These are phyloP conservation scores for Scaptomyza hsui DNA, from an alignment of 1,140 invertebrate genomes.

Conservation along the genomic window DNA sequence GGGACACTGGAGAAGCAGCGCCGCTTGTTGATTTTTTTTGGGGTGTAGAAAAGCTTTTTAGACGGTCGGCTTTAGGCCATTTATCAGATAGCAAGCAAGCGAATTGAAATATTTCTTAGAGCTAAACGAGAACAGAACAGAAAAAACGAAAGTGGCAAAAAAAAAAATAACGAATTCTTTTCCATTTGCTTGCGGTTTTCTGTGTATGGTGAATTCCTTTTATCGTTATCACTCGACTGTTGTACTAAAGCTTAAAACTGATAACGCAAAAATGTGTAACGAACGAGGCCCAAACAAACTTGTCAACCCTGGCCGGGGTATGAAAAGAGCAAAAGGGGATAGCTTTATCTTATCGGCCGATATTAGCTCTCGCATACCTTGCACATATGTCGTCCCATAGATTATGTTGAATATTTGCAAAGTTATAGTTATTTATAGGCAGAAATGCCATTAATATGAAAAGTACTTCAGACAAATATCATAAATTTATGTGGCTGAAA, in stretches of 20 bases:
- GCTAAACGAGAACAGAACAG: neutral
- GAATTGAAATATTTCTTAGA: constrained; percentile 32
- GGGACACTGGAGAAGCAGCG: constrained; percentile 51
- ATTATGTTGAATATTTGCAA: constrained; percentile 30
- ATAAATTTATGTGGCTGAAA: constrained; percentile 1
- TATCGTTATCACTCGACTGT: constrained; percentile 55
- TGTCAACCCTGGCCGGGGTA: constrained; percentile 13
- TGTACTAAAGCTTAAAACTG: constrained; percentile 44
- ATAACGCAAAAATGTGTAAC: constrained; percentile 29
- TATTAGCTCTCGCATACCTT: constrained; percentile 26
- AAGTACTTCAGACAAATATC: constrained; percentile 1
- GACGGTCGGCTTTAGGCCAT: constrained; percentile 10
- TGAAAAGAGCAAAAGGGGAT: neutral
- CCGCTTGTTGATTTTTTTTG: constrained; percentile 23
- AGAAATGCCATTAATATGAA: constrained; percentile 13
- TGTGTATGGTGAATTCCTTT: constrained; percentile 72
- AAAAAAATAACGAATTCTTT: constrained; percentile 43
- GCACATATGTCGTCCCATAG: constrained; percentile 39
- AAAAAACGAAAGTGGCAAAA: constrained; percentile 58
- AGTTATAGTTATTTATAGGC: constrained; percentile 24
- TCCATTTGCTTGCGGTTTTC: constrained; percentile 26
- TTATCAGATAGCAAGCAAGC: constrained; percentile 53
- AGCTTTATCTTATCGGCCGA: constrained; percentile 46
- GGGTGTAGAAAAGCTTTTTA: constrained; percentile 21
- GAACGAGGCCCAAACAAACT: constrained; percentile 17